Conservation (phyloP, 2,888 invertebrate species). For the Lepidocyrtoides sp. region DNA sequence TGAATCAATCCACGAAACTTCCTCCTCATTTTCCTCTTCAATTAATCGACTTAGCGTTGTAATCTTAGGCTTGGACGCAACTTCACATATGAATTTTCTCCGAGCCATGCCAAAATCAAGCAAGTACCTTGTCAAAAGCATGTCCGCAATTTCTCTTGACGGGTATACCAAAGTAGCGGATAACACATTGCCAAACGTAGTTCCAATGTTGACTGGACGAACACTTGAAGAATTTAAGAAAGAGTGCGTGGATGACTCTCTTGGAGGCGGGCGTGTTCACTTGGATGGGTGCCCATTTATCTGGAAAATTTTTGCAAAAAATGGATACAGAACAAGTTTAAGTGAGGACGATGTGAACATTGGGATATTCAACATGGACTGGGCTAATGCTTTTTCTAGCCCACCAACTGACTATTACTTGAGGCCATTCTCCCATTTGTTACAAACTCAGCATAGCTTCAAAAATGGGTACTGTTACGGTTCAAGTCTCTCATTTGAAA, state of each 20-base stretch:
- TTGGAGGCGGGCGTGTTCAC: constrained; percentile 81
- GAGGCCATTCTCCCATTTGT: constrained; percentile 85
- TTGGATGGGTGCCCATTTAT: constrained; percentile 81
- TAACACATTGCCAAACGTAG: constrained; percentile 87
- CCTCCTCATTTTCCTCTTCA: not conserved
- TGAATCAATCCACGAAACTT: not conserved
- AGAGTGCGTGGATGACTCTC: constrained; percentile 87
- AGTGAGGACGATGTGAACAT: constrained; percentile 74
- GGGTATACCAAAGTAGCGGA: constrained; percentile 87
- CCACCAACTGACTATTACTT: constrained; percentile 87
- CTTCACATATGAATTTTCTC: constrained; percentile 86
- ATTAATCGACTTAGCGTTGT: constrained; percentile 85
- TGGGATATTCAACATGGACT: constrained; percentile 91
- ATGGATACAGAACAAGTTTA: constrained; percentile 76
- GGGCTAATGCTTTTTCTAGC: constrained; percentile 86
- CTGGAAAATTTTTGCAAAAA: constrained; percentile 78
- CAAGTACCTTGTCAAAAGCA: constrained; percentile 84
- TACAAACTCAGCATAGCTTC: constrained; percentile 87
- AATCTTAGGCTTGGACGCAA: constrained; percentile 86
- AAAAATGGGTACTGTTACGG: constrained; percentile 89
- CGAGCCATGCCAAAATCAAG: constrained; percentile 86
- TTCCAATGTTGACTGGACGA: constrained; percentile 87
- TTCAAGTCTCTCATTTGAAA: constrained; percentile 89
- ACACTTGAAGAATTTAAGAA: constrained; percentile 75
- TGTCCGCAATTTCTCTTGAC: constrained; percentile 86